Percentiles rank a stretch among this genome's conserved stretches.
Evolutionary conservation across 2,888 invertebrate species (phyloP).

Genomic region (Lepidochrysops patricia): DNA sequence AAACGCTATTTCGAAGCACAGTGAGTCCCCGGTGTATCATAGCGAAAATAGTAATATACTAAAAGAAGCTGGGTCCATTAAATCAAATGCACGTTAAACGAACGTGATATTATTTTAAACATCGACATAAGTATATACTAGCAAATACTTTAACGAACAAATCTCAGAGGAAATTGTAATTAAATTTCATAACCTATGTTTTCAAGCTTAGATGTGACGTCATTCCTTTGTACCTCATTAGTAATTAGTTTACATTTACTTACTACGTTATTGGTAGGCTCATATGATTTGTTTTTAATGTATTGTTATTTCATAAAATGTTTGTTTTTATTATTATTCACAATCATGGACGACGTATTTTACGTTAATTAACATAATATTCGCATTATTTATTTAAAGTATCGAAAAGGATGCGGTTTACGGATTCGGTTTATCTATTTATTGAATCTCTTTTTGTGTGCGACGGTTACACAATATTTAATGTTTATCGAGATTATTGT

Average conservation of each 20-base stretch:
- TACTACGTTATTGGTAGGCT: too few species aligned
- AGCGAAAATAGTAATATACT: conserved; percentile 45
- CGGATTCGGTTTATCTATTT: not conserved
- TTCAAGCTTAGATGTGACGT: too few species aligned
- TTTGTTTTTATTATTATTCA: not conserved
- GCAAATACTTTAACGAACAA: too few species aligned
- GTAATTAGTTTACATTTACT: too few species aligned
- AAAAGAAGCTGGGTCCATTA: conserved; percentile 44
- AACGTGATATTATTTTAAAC: not conserved
- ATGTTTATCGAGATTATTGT: not conserved
- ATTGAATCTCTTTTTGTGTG: not conserved
- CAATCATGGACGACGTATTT: not conserved
- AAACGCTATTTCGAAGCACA: conserved; percentile 27
- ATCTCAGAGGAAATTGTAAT: too few species aligned
- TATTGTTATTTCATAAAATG: too few species aligned
- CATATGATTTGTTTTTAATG: too few species aligned
- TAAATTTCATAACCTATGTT: too few species aligned
- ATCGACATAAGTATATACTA: too few species aligned
- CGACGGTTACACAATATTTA: not conserved
- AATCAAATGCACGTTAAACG: conserved; percentile 47
- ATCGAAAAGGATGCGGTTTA: conserved; percentile 7
- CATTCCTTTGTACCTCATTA: too few species aligned
- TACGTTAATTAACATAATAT: not conserved
- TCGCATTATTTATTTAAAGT: not conserved
- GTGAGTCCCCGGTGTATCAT: conserved; percentile 38